Base-by-base conservation (phyloP, 2,888 invertebrate genomes). In the Aelia acuminata region DNA sequence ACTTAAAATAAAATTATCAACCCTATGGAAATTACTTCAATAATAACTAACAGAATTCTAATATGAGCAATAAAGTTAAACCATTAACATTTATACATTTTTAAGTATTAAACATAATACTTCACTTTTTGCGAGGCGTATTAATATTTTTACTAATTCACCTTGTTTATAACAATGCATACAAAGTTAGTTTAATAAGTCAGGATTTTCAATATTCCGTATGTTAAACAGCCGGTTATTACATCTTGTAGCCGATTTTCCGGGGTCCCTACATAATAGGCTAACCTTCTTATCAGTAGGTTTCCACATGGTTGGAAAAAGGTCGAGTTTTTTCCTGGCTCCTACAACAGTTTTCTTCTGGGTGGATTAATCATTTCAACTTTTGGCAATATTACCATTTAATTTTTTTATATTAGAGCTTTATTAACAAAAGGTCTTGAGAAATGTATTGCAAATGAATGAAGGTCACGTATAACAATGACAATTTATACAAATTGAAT, bases 291-390 rank as follows among this genome's bases (percentile, higher is more conserved):
- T 57, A 57, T 57, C 57, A 57, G 57, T 57, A 57, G 26, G 57
- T 57, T 57, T 57, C 57, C 57, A 57, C 57, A 57, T 57, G 57
- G 57, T 26, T 57, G 57, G 13, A 26, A 57, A 57, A 57, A 57
- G 57, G 57, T 57, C 57, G 26, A 26, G 57, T 57, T 57, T 57
- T 57, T 57, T 57, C 57, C 57, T 57, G 57, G 57, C 26, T 57
- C 26, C 11, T 3, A 57, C 57, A 13, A 57, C 57, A 5, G 57
- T 57, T 26, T 57, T 26, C 57, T 57, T 26, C 57, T 10, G 26
- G 53, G 7, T 8, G 53, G 57, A 57, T 57, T 26, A 57, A 15
- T 26, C 57, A 57, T 57, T 57, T 15, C 26, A 57, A 57, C 57
- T 13, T 57, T 57, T 26, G 13, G 26, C 11, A 57, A 26, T 26